phyloP scores from a whole-genome alignment of 2,113 vertebrate species.

The Trichomycterus rosablanca region DNA sequence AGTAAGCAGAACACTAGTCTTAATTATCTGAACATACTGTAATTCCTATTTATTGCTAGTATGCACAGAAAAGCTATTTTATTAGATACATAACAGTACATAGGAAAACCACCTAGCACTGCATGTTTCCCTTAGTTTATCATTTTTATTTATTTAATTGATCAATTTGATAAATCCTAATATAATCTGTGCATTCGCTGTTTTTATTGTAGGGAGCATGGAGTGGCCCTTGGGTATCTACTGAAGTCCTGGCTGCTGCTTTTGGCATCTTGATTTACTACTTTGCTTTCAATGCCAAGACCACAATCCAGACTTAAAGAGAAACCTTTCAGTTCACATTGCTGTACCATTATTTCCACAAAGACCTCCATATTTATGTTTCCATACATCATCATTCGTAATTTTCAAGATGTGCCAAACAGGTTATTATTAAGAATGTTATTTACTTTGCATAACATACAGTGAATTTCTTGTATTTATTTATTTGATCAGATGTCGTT shows the following conservation, averaged over 20 bases:
- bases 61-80: too few species aligned
- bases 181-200: not conserved
- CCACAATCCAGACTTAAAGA: slow-evolving; percentile 76
- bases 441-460: not conserved
- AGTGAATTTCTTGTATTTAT: not conserved
- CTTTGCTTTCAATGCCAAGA: slow-evolving; percentile 81
- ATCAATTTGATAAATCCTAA: not conserved
- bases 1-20: slow-evolving; percentile 61
- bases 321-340: not conserved
- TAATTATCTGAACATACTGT: too few species aligned
- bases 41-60: too few species aligned
- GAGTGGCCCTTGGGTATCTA: slow-evolving; percentile 87
- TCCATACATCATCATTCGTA: not conserved
- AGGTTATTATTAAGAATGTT: not conserved
- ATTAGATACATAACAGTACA: too few species aligned
- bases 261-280: slow-evolving; percentile 81
- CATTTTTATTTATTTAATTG: not conserved
- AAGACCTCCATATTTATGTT: slow-evolving; percentile 5
- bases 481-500: slow-evolving; percentile 6
- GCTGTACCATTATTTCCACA: not conserved
- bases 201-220: slow-evolving; percentile 77
- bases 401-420: not conserved
- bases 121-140: too few species aligned
- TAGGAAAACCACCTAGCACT: too few species aligned
- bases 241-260: slow-evolving; percentile 81